Evolutionary conservation across 1,140 invertebrate genomes (phyloP).

Genomic region (Neodiprion lecontei): DNA sequence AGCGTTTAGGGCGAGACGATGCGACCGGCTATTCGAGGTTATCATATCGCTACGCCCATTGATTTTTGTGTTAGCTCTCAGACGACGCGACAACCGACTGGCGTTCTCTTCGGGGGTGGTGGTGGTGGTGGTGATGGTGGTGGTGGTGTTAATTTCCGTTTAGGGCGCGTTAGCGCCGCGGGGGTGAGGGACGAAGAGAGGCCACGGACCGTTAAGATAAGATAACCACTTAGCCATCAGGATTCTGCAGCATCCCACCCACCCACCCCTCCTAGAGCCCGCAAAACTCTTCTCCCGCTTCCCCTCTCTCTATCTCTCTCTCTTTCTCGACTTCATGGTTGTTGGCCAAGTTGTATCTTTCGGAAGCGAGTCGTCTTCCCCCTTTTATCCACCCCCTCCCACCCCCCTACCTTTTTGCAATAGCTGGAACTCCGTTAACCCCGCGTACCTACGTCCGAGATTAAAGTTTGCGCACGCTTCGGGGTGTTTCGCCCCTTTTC

Average conservation of each 20-base stretch:
- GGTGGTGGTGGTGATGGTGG: slow-evolving; percentile 21
- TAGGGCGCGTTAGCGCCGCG: slow-evolving; percentile 43
- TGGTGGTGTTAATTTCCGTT: slow-evolving; percentile 54
- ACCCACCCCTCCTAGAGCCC: background rate
- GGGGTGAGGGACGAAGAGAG: slow-evolving; percentile 31
- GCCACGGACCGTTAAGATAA: slow-evolving; percentile 54
- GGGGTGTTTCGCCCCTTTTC: slow-evolving; percentile 9
- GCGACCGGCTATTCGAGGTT: background rate
- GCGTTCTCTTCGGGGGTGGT: slow-evolving; percentile 5
- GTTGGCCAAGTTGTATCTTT: slow-evolving; percentile 15
- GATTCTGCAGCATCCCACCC: slow-evolving; percentile 8
- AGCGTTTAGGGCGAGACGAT: background rate
- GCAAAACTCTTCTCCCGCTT: background rate
- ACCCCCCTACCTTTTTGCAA: background rate
- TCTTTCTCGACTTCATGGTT: slow-evolving; percentile 7
- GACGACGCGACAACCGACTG: slow-evolving; percentile 5
- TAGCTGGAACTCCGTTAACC: no score
- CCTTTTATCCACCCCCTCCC: no score
- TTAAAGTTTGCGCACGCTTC: slow-evolving; percentile 7
- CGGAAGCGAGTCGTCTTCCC: background rate
- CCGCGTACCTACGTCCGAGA: background rate
- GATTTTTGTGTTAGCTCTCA: slow-evolving; percentile 37
- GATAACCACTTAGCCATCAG: slow-evolving; percentile 55
- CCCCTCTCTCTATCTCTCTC: background rate
- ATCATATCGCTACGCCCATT: slow-evolving; percentile 42